Evolutionary conservation across 2,113 vertebrate genomes (phyloP), one percentile per base, ranked within the genome.

Genomic region (Myotis lucifugus): DNA sequence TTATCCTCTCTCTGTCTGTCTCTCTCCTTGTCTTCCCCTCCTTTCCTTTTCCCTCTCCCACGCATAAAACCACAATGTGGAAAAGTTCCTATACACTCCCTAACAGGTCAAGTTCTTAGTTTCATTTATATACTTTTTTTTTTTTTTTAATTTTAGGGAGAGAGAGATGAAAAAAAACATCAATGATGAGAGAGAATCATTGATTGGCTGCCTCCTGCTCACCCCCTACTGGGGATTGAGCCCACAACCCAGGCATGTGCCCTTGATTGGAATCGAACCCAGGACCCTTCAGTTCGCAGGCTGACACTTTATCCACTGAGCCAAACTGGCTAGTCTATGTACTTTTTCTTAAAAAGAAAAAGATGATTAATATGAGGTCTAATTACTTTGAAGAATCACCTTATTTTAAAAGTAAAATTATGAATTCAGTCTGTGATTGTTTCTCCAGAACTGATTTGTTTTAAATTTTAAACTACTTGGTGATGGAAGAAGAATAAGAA

Each of bases 341-440:
- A 67, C 6, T 52, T 76, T 86, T 88, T 84, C 29, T 89, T 93
- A 18, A 85, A 88, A 88, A 78, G 48, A 61, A 85, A 90, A 95
- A 64, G 21, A 79, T 69, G 76, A 81, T 90, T 89, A 66, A 56
- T 87, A 50, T 85, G 78, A 85, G 52, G 46, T 32, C 14, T 76
- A 14, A 88, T 88, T 95, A 66, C 37, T 85, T 92, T 37, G 52
- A 95, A 27, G 17, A 37, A 66, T 91, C n/a, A 91, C n/a, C 29
- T 56, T 95, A 72, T 85, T 92, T 50, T n/a, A 32, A 32, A 77
- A 77, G 48, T 50, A 52, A 91, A 93, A 72, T 85, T 84, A 29
- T 88, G 27, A 70, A 42, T 82, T 93, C 32, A 74, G n/a, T 83
- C 29, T 88, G 13, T 85, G 56, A 90, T 92, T 83, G 6, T 85